These are phyloP conservation scores for Neodontobutis hainanensis DNA, from an alignment of 2,113 vertebrate species.

Conservation along the genomic window DNA sequence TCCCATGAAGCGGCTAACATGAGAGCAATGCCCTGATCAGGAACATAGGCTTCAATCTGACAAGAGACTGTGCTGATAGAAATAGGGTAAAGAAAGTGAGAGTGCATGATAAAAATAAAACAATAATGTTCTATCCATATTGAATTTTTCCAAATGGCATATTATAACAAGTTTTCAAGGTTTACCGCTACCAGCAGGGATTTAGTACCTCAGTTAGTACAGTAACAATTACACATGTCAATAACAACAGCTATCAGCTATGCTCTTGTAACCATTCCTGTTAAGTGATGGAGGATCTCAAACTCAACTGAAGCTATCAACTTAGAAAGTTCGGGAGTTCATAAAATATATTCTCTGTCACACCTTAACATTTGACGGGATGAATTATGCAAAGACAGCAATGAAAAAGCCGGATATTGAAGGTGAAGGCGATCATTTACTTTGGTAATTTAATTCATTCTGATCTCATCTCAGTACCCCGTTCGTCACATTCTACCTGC, in stretches of 20 bases:
- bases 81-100: slow-evolving; percentile 20
- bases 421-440: slow-evolving; percentile 72
- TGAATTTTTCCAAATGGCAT: slow-evolving; percentile 44
- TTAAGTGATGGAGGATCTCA: slow-evolving; percentile 30
- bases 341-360: slow-evolving; percentile 55
- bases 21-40: slow-evolving; percentile 77
- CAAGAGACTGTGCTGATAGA: slow-evolving; percentile 65
- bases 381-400: slow-evolving; percentile 71
- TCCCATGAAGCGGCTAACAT: slow-evolving; percentile 77
- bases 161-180: background rate
- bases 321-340: slow-evolving; percentile 59
- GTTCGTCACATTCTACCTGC: slow-evolving; percentile 42
- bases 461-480: slow-evolving; percentile 58
- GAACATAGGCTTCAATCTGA: slow-evolving; percentile 70
- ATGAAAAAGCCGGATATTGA: slow-evolving; percentile 68
- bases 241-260: background rate
- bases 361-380: slow-evolving; percentile 61
- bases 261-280: background rate
- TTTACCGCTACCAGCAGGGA: background rate
- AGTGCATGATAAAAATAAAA: slow-evolving; percentile 3
- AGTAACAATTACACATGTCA: background rate
- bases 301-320: slow-evolving; percentile 32
- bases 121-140: slow-evolving; percentile 49
- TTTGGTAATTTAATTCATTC: slow-evolving; percentile 57
- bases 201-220: no score